A percentile compares a stretch with the other conserved stretches of the same genome.
Conservation (phyloP, 2,888 invertebrate genomes). For the Epinotia nisella region DNA sequence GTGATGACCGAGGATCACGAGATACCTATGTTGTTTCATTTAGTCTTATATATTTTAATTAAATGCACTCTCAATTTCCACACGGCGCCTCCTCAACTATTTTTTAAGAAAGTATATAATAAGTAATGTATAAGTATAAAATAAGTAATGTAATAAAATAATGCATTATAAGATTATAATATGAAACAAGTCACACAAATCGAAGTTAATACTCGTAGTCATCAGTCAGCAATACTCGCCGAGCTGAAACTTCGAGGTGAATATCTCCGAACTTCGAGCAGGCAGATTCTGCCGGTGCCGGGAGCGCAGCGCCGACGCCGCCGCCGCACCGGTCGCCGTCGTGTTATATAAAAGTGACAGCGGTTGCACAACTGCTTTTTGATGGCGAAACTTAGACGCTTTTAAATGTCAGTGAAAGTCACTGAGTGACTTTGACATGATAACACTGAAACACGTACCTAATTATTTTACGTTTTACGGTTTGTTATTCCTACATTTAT, state of each 20-base stretch:
- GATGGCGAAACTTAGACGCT: constrained; percentile 80
- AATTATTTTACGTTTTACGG: constrained; percentile 51
- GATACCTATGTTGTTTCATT: too few species aligned
- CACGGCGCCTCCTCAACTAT: too few species aligned
- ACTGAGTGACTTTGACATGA: constrained; percentile 78
- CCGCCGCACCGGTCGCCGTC: constrained; percentile 50
- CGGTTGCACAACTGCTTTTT: constrained; percentile 81
- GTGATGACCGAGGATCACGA: too few species aligned
- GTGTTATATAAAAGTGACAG: constrained; percentile 81
- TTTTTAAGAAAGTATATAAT: too few species aligned
- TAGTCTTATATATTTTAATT: too few species aligned
- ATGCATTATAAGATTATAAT: too few species aligned
- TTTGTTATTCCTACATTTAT: neutral
- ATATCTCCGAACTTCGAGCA: neutral
- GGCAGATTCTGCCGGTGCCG: neutral
- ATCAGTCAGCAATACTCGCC: too few species aligned
- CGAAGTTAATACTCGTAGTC: too few species aligned
- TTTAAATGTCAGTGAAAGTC: constrained; percentile 82
- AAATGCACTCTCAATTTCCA: too few species aligned
- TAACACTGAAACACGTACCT: constrained; percentile 55
- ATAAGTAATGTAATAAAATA: too few species aligned
- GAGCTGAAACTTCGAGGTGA: neutral
- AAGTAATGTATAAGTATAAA: too few species aligned
- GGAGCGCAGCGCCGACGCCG: neutral
- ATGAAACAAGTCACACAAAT: too few species aligned